These are phyloP conservation scores for Tupaia tana DNA, from an alignment of 2,113 vertebrate species.

Conservation along the genomic window DNA sequence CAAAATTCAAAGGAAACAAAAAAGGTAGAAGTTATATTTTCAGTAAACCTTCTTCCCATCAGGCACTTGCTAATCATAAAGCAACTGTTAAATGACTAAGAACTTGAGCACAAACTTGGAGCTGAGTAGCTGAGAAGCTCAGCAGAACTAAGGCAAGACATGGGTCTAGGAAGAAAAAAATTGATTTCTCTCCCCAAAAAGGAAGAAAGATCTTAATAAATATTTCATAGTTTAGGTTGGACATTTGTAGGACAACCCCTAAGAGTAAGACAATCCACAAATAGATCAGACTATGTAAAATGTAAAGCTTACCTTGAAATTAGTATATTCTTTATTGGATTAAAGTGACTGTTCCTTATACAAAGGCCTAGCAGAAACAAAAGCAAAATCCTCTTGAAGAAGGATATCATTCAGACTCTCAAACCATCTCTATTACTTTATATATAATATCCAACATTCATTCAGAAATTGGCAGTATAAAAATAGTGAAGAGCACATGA, in stretches of 20 bases:
- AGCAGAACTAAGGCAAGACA: not conserved
- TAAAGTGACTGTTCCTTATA: not conserved
- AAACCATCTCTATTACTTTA: not conserved
- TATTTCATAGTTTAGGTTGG: not conserved
- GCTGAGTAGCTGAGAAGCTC: not conserved
- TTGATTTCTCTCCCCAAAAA: not conserved
- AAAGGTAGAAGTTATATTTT: not conserved
- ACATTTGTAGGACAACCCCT: not conserved
- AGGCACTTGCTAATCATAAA: not conserved
- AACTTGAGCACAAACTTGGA: not conserved
- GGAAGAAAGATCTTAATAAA: not conserved
- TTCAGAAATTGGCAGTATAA: not conserved
- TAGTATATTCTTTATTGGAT: not conserved
- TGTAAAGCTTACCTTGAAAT: not conserved
- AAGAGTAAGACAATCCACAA: not conserved
- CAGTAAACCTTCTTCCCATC: not conserved
- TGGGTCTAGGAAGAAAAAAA: not conserved
- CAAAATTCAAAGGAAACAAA: not conserved
- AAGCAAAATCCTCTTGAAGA: not conserved
- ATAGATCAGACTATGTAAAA: not conserved
- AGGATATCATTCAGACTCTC: not conserved
- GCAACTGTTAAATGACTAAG: not conserved
- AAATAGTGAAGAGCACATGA: not conserved
- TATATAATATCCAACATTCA: not conserved
- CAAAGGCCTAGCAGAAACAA: not conserved